Evolutionary conservation across 2,888 invertebrate species (phyloP), one percentile per base, ranked within the genome.

Genomic region (Scaptomyza flava): DNA sequence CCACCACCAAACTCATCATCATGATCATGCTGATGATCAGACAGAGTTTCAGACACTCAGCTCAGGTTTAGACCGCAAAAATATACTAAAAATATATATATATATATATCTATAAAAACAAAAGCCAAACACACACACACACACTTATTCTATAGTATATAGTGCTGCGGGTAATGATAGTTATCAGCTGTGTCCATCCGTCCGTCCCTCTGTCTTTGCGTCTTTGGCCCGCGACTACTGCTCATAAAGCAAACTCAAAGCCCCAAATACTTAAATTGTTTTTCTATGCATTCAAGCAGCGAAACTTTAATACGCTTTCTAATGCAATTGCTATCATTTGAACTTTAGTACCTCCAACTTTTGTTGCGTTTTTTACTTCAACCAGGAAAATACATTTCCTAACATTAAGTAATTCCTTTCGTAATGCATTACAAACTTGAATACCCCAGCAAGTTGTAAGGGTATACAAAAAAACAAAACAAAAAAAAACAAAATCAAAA

Each of bases 141-240:
- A 57, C 65, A 43, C 43, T 60, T 51, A 48, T 31, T 14, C 38
- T 38, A 38, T 36, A n/a, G n/a, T 36, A 2, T 9, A 31, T 17
- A 17, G 17, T 41, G 68, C 82, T 76, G 76, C 83, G 74, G 74
- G 77, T 89, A 89, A 87, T 89, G 89, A 89, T 89, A 87, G 89
- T 82, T 79, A 89, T 87, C 84, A 87, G 84, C 64, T 65, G 59
- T 54, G 57, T 38, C 38, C 38, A 6, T 38, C 38, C 38, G 14
- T 38, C 14, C 7, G 7, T 17, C 17, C 8, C 7, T 66, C 74
- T 64, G 63, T 61, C 60, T 65, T 54, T 58, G 53, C 67, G 50
- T 30, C 56, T 42, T 46, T 73, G 81, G 77, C 70, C 68, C 85
- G 76, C 87, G 85, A 81, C 70, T 67, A 36, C 20, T 8, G 63